Conservation (phyloP, 2,113 vertebrate species). For the Scytalopus superciliaris region DNA sequence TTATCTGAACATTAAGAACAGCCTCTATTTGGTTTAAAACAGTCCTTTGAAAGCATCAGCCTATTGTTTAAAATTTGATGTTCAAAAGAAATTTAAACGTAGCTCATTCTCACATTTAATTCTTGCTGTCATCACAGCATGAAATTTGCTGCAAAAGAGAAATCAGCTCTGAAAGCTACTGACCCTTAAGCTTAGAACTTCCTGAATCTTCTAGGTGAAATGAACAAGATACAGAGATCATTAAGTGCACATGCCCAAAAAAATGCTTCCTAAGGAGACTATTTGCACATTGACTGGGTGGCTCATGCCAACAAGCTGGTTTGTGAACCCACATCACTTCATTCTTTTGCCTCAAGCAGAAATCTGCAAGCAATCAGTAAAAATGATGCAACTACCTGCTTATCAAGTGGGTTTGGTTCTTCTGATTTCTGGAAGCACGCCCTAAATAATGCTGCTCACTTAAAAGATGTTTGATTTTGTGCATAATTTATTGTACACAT, state of each 20-base stretch:
- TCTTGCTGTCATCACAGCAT: not conserved
- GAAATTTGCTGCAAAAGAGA: not conserved
- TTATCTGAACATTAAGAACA: not conserved
- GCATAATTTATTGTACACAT: not conserved
- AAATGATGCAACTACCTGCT: constrained; percentile 37
- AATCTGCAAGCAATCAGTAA: constrained; percentile 34
- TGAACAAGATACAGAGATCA: not conserved
- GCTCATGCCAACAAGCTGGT: not conserved
- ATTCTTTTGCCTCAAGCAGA: not conserved
- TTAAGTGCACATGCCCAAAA: not conserved
- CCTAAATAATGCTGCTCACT: not conserved
- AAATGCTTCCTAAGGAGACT: not conserved
- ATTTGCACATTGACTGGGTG: not conserved
- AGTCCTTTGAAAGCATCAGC: not conserved
- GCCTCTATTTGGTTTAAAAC: not conserved
- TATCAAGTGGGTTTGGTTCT: not conserved
- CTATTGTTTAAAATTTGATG: not conserved
- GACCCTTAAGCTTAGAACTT: not conserved
- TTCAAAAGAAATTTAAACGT: not conserved
- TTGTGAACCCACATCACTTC: not conserved
- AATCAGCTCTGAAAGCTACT: not conserved
- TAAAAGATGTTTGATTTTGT: constrained; percentile 9
- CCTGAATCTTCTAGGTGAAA: not conserved
- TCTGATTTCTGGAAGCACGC: not conserved
- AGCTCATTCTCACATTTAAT: not conserved